Conservation (phyloP, 2,113 vertebrate species). For the Rhabdomys dilectus region DNA sequence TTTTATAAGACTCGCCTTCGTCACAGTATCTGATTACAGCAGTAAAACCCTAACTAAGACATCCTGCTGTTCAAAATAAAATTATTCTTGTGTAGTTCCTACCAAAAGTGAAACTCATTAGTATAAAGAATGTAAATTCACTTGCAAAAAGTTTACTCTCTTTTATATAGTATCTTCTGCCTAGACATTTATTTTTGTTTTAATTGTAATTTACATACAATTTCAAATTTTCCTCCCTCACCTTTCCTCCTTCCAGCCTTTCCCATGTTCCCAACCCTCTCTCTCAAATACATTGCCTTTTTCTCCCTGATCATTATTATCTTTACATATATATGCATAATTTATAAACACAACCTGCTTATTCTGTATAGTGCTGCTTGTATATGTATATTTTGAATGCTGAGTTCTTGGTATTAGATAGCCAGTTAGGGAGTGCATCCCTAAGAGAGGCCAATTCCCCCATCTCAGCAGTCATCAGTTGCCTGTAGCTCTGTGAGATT, state of each 20-base stretch:
- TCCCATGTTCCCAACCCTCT: background rate
- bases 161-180: background rate
- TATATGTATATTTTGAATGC: background rate
- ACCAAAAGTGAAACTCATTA: background rate
- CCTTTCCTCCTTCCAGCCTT: background rate
- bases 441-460: background rate
- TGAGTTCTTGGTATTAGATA: background rate
- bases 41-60: no score
- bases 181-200: background rate
- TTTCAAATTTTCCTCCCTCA: background rate
- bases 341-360: background rate
- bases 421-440: background rate
- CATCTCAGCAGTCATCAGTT: background rate
- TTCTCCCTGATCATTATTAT: background rate
- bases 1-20: no score
- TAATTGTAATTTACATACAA: background rate
- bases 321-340: background rate
- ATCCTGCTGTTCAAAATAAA: constrained; percentile 8
- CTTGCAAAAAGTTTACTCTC: background rate
- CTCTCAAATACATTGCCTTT: background rate
- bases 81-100: background rate
- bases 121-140: background rate
- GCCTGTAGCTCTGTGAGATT: background rate
- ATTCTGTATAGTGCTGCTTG: background rate
- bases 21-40: no score